Evolutionary conservation across 2,113 vertebrate genomes (phyloP).

Genomic region (Neotoma lepida): DNA sequence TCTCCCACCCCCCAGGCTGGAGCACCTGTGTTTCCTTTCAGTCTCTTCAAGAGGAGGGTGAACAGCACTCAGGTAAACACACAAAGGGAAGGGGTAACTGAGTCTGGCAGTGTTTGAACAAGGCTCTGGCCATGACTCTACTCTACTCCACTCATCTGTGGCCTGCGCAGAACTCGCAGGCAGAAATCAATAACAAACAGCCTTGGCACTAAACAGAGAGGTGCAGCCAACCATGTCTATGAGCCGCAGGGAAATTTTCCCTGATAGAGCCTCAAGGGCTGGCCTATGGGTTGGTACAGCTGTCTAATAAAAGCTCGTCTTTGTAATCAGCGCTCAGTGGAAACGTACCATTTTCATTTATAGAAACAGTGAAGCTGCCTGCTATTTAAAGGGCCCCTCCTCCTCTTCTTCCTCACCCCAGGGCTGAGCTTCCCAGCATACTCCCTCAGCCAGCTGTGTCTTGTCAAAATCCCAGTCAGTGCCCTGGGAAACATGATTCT

Average conservation of each 20-base stretch:
- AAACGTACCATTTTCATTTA: slow-evolving; percentile 79
- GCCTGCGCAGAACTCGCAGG: slow-evolving; percentile 21
- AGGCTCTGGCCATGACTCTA: not conserved
- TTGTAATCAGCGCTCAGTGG: slow-evolving; percentile 75
- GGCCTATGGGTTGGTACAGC: slow-evolving; percentile 55
- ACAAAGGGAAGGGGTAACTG: slow-evolving; percentile 10
- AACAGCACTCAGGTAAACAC: not conserved
- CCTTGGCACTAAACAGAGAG: accelerated
- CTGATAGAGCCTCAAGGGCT: not conserved
- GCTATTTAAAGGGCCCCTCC: slow-evolving; percentile 80
- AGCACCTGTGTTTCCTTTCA: not conserved
- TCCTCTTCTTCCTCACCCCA: slow-evolving; percentile 75
- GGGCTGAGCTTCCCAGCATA: slow-evolving; percentile 79
- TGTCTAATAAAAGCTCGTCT: slow-evolving; percentile 78
- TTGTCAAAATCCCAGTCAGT: slow-evolving; percentile 79
- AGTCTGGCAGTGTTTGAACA: slow-evolving; percentile 29
- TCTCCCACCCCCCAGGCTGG: not conserved
- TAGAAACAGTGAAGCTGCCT: slow-evolving; percentile 80
- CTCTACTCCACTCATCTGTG: not conserved
- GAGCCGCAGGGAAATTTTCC: not conserved
- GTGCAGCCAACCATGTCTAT: slow-evolving; percentile 32
- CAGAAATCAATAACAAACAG: slow-evolving; percentile 27
- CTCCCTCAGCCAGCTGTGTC: slow-evolving; percentile 80
- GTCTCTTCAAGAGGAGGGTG: not conserved
- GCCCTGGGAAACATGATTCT: slow-evolving; percentile 76